Percentiles rank a stretch among this genome's conserved stretches.
Conservation (phyloP, 2,113 vertebrate genomes). For the Meriones unguiculatus region DNA sequence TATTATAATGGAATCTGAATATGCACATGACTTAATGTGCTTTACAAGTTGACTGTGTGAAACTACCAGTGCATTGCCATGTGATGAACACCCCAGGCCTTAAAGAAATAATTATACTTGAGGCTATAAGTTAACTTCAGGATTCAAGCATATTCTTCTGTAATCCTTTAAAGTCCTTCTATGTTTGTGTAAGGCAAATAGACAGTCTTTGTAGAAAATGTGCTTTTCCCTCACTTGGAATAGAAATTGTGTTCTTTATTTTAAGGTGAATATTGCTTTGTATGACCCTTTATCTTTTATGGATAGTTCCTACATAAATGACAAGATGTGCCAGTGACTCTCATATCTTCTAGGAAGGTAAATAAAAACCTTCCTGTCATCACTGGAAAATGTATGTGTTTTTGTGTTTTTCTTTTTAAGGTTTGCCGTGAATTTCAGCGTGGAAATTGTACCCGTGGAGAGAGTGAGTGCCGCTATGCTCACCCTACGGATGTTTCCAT, state of each 20-base stretch:
- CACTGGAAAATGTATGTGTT: background rate
- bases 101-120: slow-evolving; percentile 62
- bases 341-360: slow-evolving; percentile 24
- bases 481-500: slow-evolving; percentile 96
- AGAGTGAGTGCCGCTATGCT: slow-evolving; percentile 98
- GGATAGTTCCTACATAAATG: slow-evolving; percentile 43
- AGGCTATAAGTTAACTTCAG: slow-evolving; percentile 52
- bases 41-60: slow-evolving; percentile 36
- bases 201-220: background rate
- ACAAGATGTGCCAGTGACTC: background rate
- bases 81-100: slow-evolving; percentile 53
- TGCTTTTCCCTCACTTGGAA: background rate
- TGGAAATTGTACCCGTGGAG: slow-evolving; percentile 98
- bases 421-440: slow-evolving; percentile 99
- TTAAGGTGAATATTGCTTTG: slow-evolving; percentile 19
- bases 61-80: background rate
- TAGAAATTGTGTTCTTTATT: slow-evolving; percentile 18
- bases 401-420: slow-evolving; percentile 86
- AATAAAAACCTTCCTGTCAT: slow-evolving; percentile 43
- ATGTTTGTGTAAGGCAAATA: slow-evolving; percentile 57
- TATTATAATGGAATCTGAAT: slow-evolving; percentile 51
- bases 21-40: background rate
- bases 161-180: slow-evolving; percentile 26
- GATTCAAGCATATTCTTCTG: slow-evolving; percentile 45
- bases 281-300: slow-evolving; percentile 36